These are phyloP conservation scores for Antheraea pernyi DNA, from an alignment of 1,140 invertebrate genomes.

Conservation along the genomic window DNA sequence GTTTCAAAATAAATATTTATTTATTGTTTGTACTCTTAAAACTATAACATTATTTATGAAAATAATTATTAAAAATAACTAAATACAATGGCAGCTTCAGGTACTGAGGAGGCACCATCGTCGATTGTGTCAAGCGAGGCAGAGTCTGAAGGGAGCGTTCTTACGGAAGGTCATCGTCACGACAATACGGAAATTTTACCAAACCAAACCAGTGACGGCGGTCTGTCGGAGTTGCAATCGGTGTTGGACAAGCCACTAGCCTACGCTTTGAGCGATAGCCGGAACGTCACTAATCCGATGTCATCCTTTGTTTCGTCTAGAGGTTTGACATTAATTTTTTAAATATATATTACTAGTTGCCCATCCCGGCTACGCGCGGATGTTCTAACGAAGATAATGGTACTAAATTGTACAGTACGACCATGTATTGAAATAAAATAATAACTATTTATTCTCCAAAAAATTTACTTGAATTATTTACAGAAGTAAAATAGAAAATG, in stretches of 20 bases:
- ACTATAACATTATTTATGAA: too few relatives aligned
- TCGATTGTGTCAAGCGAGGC: conserved; percentile 72
- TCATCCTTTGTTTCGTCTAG: conserved; percentile 50
- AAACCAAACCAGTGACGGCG: conserved; percentile 27
- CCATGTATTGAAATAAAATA: too few relatives aligned
- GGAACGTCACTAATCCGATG: conserved; percentile 39
- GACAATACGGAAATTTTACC: conserved; percentile 25
- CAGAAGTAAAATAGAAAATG: too few relatives aligned
- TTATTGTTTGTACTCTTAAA: too few relatives aligned
- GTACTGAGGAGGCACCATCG: conserved; percentile 62
- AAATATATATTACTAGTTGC: too few relatives aligned
- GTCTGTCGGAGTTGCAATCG: conserved; percentile 24
- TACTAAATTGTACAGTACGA: too few relatives aligned
- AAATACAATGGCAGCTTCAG: conserved; percentile 29
- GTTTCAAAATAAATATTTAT: too few relatives aligned
- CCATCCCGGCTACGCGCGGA: too few relatives aligned
- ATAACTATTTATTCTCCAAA: too few relatives aligned
- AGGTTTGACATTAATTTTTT: conserved; percentile 39
- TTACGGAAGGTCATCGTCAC: conserved; percentile 48
- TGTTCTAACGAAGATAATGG: too few relatives aligned
- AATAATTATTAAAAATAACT: too few relatives aligned
- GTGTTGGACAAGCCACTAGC: conserved; percentile 38
- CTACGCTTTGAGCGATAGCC: conserved; percentile 37
- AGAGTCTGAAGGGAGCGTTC: conserved; percentile 62
- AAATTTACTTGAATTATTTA: too few relatives aligned